Evolutionary conservation across 2,113 vertebrate species (phyloP).

Genomic region (Labeo rohita): DNA sequence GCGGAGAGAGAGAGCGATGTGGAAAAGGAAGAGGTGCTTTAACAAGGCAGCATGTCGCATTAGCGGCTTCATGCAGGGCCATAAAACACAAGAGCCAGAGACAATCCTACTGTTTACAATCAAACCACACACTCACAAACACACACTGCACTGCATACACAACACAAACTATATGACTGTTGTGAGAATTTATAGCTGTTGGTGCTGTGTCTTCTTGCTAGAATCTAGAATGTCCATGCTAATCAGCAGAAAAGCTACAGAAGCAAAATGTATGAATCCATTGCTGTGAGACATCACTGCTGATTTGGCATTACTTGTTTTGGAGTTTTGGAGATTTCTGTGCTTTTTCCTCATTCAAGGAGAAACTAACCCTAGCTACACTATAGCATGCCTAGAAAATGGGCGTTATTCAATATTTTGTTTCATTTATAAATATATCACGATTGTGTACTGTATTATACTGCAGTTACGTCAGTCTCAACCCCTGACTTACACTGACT

Average conservation of each 20-base stretch:
- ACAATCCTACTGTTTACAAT: conserved; percentile 39
- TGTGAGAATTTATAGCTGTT: neutral
- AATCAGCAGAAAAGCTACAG: neutral
- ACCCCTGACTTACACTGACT: neutral
- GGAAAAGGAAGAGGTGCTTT: conserved; percentile 44
- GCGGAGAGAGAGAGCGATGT: conserved; percentile 29
- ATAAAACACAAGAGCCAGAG: conserved; percentile 43
- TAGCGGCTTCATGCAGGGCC: conserved; percentile 45
- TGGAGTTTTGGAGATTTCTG: neutral
- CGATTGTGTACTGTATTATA: too few species aligned
- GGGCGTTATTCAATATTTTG: too few species aligned
- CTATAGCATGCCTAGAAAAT: neutral
- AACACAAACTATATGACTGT: neutral
- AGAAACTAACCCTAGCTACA: neutral
- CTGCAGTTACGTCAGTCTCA: neutral
- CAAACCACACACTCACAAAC: neutral
- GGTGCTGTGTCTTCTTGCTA: neutral
- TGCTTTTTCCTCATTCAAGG: too few species aligned
- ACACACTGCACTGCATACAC: neutral
- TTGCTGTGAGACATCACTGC: neutral
- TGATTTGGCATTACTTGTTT: neutral
- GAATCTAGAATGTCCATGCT: neutral
- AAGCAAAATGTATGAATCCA: neutral
- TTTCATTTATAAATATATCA: neutral
- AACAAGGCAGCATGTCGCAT: conserved; percentile 36